Evolutionary conservation across 2,797 vertebrate genomes (phyloP).

Genomic region (Malurus leucopterus): DNA sequence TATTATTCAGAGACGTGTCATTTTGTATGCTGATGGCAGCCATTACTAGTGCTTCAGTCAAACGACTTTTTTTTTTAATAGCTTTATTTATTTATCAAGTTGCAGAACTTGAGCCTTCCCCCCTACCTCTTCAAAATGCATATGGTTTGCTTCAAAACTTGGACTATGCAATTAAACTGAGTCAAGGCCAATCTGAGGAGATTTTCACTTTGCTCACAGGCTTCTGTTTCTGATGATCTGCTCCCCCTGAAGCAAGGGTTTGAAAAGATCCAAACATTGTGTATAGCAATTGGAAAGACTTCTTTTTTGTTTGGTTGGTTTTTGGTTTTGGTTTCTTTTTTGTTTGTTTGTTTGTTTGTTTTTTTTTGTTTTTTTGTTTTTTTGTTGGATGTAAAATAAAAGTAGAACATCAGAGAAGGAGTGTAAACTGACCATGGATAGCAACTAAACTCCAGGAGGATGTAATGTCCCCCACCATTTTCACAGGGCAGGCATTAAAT

Average conservation of each 20-base stretch:
- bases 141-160: not conserved
- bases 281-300: not conserved
- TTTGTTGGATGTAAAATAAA: not conserved
- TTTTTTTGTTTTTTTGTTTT: fast-evolving
- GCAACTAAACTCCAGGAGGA: not conserved
- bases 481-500: not conserved
- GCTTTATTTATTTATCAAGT: conserved; percentile 48
- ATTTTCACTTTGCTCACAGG: not conserved
- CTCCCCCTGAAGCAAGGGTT: not conserved
- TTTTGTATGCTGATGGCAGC: conserved; percentile 64
- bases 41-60: conserved; percentile 54
- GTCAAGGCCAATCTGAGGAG: conserved; percentile 39
- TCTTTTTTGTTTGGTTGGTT: not conserved
- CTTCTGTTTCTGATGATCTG: not conserved
- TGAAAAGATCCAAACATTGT: not conserved
- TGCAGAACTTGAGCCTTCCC: not conserved
- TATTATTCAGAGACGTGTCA: conserved; percentile 68
- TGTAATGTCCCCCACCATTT: not conserved
- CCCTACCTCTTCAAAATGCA: not conserved
- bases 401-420: not conserved
- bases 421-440: not conserved
- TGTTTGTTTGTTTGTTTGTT: too few species aligned
- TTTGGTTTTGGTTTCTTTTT: fast-evolving
- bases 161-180: conserved; percentile 19
- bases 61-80: conserved; percentile 4